A percentile compares a stretch with the other conserved stretches of the same genome.
phyloP scores from a whole-genome alignment of 2,113 vertebrate species.

The Siniperca knerii region DNA sequence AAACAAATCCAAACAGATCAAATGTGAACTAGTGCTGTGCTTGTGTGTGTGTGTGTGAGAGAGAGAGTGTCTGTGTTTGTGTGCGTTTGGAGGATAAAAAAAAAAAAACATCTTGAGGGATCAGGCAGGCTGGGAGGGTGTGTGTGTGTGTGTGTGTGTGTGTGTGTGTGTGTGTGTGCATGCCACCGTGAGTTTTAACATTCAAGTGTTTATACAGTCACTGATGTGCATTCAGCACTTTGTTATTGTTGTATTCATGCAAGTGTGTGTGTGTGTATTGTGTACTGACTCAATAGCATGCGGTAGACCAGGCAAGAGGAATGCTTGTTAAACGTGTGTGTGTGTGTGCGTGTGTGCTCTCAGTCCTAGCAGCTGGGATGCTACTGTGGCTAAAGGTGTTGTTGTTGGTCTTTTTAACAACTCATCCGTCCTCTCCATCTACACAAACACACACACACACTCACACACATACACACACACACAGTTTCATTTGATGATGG shows the following conservation, averaged over 20 bases:
- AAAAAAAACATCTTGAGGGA: constrained; percentile 47
- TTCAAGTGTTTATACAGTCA: constrained; percentile 53
- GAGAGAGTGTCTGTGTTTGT: constrained; percentile 8
- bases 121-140: constrained; percentile 30
- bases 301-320: constrained; percentile 51
- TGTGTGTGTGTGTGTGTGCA: constrained; percentile 45
- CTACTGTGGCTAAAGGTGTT: constrained; percentile 30
- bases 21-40: constrained; percentile 53
- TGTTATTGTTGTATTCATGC: constrained; percentile 52
- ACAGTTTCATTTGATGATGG: background rate
- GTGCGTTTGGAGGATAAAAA: constrained; percentile 12
- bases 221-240: constrained; percentile 40
- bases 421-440: background rate
- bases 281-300: constrained; percentile 38
- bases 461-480: constrained; percentile 24
- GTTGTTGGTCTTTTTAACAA: constrained; percentile 36
- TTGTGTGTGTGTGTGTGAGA: constrained; percentile 17
- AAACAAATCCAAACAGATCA: constrained; percentile 73
- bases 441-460: background rate
- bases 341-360: background rate
- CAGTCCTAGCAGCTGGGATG: constrained; percentile 1
- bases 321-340: constrained; percentile 43
- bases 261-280: constrained; percentile 42
- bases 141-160: constrained; percentile 32
- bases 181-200: constrained; percentile 50